Percentiles rank a stretch among this genome's conserved stretches.
Conservation (phyloP, 2,113 vertebrate species). For the Rana temporaria region DNA sequence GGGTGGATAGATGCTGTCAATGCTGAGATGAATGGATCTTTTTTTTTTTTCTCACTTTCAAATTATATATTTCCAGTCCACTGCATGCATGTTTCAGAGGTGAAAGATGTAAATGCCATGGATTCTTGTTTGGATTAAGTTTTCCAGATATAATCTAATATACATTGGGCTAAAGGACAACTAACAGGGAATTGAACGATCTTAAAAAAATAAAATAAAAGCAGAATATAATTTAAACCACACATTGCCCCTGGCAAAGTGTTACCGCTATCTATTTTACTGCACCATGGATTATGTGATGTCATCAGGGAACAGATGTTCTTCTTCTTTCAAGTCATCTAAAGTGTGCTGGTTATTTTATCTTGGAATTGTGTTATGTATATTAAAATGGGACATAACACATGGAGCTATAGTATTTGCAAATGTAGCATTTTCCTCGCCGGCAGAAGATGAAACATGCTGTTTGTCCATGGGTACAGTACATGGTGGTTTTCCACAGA, state of each 20-base stretch:
- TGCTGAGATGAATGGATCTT: conserved; percentile 47
- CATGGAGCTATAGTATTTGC: background rate
- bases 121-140: conserved; percentile 52
- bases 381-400: background rate
- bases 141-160: conserved; percentile 53
- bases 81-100: conserved; percentile 52
- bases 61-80: conserved; percentile 52
- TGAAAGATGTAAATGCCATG: conserved; percentile 52
- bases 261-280: conserved; percentile 33
- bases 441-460: no score
- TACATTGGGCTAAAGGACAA: conserved; percentile 39
- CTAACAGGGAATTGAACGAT: conserved; percentile 32
- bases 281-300: conserved; percentile 31
- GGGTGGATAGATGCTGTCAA: conserved; percentile 29
- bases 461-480: no score
- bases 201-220: conserved; percentile 1
- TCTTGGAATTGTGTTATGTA: conserved; percentile 11
- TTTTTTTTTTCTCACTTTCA: conserved; percentile 48
- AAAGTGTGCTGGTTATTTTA: conserved; percentile 26
- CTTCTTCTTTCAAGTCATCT: conserved; percentile 1
- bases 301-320: conserved; percentile 24
- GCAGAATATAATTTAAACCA: conserved; percentile 8
- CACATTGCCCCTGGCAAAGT: conserved; percentile 37
- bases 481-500: no score
- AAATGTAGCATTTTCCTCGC: background rate